Percentiles rank a stretch among this genome's conserved stretches.
phyloP scores from a whole-genome alignment of 2,888 invertebrate genomes.

The Girardia tigrina region DNA sequence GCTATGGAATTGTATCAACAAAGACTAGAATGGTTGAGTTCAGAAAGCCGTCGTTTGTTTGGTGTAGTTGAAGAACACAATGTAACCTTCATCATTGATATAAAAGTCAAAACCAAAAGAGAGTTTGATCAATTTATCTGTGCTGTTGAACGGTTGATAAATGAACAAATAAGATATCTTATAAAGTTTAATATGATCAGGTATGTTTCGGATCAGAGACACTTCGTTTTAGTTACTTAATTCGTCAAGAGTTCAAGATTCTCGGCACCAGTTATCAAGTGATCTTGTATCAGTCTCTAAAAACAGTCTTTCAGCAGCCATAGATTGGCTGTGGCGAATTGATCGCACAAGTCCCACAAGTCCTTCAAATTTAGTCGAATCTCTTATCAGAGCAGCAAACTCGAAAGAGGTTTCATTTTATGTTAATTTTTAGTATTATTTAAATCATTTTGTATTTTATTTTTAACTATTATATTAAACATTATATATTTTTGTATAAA shows the following conservation, averaged over 20 bases:
- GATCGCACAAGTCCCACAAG: constrained; percentile 43
- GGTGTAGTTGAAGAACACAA: constrained; percentile 48
- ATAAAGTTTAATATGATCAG: constrained; percentile 49
- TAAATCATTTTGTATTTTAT: not conserved
- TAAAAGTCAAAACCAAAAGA: constrained; percentile 45
- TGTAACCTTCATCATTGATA: constrained; percentile 46
- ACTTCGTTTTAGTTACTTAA: not conserved
- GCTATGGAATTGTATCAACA: constrained; percentile 44
- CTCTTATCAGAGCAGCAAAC: constrained; percentile 44
- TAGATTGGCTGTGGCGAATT: constrained; percentile 46
- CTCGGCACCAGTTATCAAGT: constrained; percentile 39
- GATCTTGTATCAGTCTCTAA: constrained; percentile 45
- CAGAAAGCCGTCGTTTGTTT: constrained; percentile 48
- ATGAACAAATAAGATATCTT: constrained; percentile 46
- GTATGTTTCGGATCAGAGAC: constrained; percentile 35
- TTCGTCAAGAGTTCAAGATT: constrained; percentile 1
- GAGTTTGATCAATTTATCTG: constrained; percentile 47
- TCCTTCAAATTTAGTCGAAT: constrained; percentile 45
- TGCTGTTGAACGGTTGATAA: constrained; percentile 44
- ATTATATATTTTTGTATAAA: not conserved
- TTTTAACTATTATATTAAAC: not conserved
- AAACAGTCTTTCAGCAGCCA: constrained; percentile 46
- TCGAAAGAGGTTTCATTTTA: constrained; percentile 39
- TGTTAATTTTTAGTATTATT: not conserved
- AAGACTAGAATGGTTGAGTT: constrained; percentile 48